These are phyloP conservation scores for Drosophila murphyi DNA, from an alignment of 1,140 invertebrate genomes.

Conservation along the genomic window DNA sequence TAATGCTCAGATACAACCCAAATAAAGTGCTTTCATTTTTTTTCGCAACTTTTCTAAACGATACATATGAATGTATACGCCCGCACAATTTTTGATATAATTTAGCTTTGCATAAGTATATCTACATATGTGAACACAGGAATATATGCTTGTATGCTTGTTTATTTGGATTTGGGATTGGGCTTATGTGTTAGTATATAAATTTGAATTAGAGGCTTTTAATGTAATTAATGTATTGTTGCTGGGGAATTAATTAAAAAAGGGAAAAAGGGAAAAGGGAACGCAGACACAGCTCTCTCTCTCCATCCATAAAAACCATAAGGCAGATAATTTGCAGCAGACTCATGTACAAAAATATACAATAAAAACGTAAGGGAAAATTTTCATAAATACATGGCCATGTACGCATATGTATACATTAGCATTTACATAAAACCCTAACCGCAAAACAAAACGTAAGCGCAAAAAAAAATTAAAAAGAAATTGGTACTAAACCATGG, in stretches of 20 bases:
- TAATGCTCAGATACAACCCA: slow-evolving; percentile 42
- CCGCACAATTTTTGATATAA: slow-evolving; percentile 11
- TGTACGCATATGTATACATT: not conserved
- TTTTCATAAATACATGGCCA: not conserved
- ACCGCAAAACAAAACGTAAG: not conserved
- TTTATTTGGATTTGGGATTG: slow-evolving; percentile 12
- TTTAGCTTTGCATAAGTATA: not conserved
- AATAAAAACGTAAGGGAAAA: not conserved
- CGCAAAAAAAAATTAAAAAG: not conserved
- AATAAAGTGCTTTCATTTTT: slow-evolving; percentile 26
- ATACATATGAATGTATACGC: slow-evolving; percentile 7
- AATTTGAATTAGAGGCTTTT: slow-evolving; percentile 34
- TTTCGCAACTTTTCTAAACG: slow-evolving; percentile 16
- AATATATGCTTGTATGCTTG: not conserved
- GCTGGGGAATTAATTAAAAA: slow-evolving; percentile 22
- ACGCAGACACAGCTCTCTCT: slow-evolving; percentile 15
- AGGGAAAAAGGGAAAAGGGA: slow-evolving; percentile 13
- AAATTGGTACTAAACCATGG: not conserved
- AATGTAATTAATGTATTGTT: slow-evolving; percentile 22
- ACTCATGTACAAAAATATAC: not conserved
- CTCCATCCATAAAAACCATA: slow-evolving; percentile 2
- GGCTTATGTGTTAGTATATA: slow-evolving; percentile 7
- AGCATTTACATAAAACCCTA: not conserved
- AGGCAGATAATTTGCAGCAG: slow-evolving; percentile 5
- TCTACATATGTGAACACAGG: not conserved